Evolutionary conservation across 1,140 invertebrate species (phyloP), one percentile per base, ranked within the genome.

Genomic region (Drosophila mauritiana): DNA sequence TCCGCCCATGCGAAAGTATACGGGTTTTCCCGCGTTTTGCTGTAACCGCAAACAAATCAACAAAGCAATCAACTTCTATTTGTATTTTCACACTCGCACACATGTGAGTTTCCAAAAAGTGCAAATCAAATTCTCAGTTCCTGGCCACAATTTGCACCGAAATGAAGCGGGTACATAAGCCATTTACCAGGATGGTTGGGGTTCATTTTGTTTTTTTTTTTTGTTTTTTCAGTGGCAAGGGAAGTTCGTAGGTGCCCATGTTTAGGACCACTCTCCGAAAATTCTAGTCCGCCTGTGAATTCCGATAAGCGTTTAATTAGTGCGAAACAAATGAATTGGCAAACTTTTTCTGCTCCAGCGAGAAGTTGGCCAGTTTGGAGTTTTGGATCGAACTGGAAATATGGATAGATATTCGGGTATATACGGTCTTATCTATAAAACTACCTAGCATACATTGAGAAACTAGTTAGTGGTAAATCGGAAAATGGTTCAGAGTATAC

Each of bases 51-150:
- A 89, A 89, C 80, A 89, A 80, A 90, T 89, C 84, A 89, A 90
- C 84, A 89, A 84, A 89, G 84, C 84, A 89, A 89, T 89, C 84
- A 89, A 90, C 85, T 79, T 84, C 80, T 89, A 90, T 89, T 89
- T 89, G 84, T 89, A 85, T 90, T 88, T 83, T 86, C 75, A 79
- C 74, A 78, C 75, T 79, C 64, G 78, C 70, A 54, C 70, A 54
- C 37, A 37, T 56, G 45, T 70, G 57, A 39, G 42, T 58, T 80
- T 67, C 64, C 55, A 76, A 82, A 82, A 82, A 83, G 80, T 76
- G 62, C 76, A 84, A 84, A 84, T 84, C 81, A 80, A 84, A 84
- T 89, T 83, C 72, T 62, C 45, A 63, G 69, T 64, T 49, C 36
- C 58, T 70, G 68, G 79, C 84, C 68, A 82, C 79, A 76, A 83